Evolutionary conservation across 2,888 invertebrate species (phyloP).

Genomic region (Coecobrya sp.): DNA sequence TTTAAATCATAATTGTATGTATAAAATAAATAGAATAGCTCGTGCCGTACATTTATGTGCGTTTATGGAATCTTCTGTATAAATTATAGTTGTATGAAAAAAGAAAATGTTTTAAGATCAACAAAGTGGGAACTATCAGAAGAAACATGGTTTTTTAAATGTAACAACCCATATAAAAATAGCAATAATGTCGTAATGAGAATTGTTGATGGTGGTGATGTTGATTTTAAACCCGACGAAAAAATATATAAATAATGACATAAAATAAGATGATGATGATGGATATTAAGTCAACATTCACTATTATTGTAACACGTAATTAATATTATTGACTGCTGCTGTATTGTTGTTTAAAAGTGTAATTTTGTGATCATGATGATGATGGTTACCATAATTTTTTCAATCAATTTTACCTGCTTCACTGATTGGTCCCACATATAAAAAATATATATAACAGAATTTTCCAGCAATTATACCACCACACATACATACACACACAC

Average conservation of each 20-base stretch:
- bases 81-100: not conserved
- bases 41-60: not conserved
- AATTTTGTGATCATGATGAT: conserved; percentile 48
- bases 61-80: conserved; percentile 50
- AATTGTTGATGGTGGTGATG: conserved; percentile 38
- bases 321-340: not conserved
- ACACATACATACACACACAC: not conserved
- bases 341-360: not conserved
- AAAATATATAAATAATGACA: no score
- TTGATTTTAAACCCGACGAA: not conserved
- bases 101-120: not conserved
- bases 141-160: not conserved
- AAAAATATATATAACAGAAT: not conserved
- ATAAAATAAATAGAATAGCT: not conserved
- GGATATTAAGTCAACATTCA: no score
- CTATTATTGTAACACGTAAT: not conserved
- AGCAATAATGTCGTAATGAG: not conserved
- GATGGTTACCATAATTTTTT: not conserved
- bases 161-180: no score
- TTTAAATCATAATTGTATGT: conserved; percentile 1
- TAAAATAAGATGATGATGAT: no score
- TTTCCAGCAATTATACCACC: conserved; percentile 18
- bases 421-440: conserved; percentile 50
- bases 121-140: conserved; percentile 32
- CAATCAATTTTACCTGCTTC: conserved; percentile 13